Conservation (phyloP, 1,140 invertebrate species). For the Drosophila sp. region DNA sequence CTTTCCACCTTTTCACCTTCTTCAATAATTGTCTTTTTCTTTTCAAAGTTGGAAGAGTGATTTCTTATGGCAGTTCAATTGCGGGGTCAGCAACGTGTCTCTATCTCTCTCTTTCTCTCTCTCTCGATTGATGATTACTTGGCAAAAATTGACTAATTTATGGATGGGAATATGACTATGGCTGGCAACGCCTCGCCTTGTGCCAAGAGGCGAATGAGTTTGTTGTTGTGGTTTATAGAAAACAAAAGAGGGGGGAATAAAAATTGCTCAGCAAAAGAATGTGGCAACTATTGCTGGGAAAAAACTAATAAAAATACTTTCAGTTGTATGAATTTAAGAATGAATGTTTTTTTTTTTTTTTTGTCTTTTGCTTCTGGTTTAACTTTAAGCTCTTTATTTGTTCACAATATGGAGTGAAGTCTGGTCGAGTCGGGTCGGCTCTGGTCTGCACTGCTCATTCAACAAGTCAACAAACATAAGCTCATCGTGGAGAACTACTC, state of each 20-base stretch:
- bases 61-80: constrained; percentile 80
- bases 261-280: constrained; percentile 5
- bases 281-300: background rate
- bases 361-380: background rate
- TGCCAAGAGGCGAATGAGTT: background rate
- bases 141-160: constrained; percentile 42
- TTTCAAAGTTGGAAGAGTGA: constrained; percentile 51
- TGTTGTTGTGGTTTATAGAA: constrained; percentile 4
- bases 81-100: constrained; percentile 69
- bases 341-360: background rate
- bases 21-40: constrained; percentile 40
- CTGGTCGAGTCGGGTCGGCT: no score
- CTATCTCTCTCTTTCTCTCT: background rate
- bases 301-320: constrained; percentile 16
- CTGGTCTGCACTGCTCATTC: constrained; percentile 45
- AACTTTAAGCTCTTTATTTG: constrained; percentile 9
- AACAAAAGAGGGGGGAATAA: background rate
- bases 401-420: constrained; percentile 19
- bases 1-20: constrained; percentile 3
- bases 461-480: constrained; percentile 71
- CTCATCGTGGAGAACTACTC: constrained; percentile 15
- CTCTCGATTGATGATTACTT: background rate
- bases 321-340: background rate
- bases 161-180: constrained; percentile 24
- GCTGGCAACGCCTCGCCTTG: constrained; percentile 43